Conservation (phyloP, 2,113 vertebrate genomes). For the Genyomyrus donnyi region DNA sequence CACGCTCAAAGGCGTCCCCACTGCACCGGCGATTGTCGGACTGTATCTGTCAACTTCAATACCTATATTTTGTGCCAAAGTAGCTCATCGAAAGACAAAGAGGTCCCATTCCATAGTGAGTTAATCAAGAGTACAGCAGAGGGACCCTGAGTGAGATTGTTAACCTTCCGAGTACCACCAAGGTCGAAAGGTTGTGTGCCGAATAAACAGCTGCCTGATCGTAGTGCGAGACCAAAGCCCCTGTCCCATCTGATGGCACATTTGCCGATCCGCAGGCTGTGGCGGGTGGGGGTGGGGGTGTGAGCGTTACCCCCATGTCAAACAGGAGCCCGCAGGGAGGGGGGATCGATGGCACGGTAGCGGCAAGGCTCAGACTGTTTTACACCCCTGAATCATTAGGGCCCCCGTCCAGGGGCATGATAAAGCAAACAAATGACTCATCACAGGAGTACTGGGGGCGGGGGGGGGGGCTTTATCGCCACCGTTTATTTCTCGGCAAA, state of each 20-base stretch:
- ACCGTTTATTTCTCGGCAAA: not conserved
- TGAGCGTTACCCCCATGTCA: not conserved
- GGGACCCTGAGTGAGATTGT: not conserved
- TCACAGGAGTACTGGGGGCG: not conserved
- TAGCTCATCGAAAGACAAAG: not conserved
- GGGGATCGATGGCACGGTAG: not conserved
- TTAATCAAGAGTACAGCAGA: not conserved
- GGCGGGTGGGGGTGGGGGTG: not conserved
- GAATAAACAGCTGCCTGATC: not conserved
- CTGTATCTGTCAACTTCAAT: not conserved
- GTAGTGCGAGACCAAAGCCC: not conserved
- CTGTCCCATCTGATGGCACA: not conserved
- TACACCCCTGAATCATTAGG: conserved; percentile 6
- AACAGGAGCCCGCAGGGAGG: not conserved
- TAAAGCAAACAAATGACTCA: conserved; percentile 16
- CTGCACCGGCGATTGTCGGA: not conserved
- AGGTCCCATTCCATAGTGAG: not conserved
- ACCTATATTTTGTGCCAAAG: not conserved
- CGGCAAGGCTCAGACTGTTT: not conserved
- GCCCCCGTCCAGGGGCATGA: not conserved
- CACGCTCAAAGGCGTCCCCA: not conserved
- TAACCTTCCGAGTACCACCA: not conserved
- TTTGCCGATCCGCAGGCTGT: not conserved
- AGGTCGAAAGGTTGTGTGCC: not conserved
- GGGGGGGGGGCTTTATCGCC: not conserved